Evolutionary conservation across 2,113 vertebrate genomes (phyloP), one percentile per base, ranked within the genome.

Genomic region (Callocephalon fimbriatum): DNA sequence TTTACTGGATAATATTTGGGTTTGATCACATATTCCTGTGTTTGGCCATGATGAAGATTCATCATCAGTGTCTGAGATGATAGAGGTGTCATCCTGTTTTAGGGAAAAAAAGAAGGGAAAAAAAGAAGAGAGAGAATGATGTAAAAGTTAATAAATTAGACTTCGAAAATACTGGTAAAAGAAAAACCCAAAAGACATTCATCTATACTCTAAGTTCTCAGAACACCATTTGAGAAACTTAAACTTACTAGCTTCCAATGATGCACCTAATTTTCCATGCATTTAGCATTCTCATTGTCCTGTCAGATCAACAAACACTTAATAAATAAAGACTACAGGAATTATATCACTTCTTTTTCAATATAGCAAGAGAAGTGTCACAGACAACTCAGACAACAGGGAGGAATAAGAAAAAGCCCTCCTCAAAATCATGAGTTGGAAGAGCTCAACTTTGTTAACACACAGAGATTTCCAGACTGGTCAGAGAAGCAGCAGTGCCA

Each of bases 1-100:
- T 98, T 99, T 81, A 98, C 97, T 83, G 98, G 93, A 91, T 99
- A 99, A 96, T 99, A 99, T 93, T 99, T 99, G 74, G 99, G 99
- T 92, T 99, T 99, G 48, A 99, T 96, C 85, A 99, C 89, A 73
- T 99, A 99, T 77, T 99, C 99, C 92, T 99, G 99, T 81, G 96
- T 98, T 97, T 99, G 99, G 62, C 98, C 98, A 32, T 98, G 99
- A 86, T 98, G 99, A 79, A 98, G 92, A 59, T 98, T 98, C 94
- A 99, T 97, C 70, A 98, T 97, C 91, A 99, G 79, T 42, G 98
- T 98, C 94, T 98, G 98, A 44, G 99, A 98, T n/a, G 98, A 97
- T 56, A 98, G 96, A 6, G 98, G 97, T 32, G 98, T 98, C 91
- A 99, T 97, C 97, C 99, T 99, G 97, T 73, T 96, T 59, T 51